phyloP scores from a whole-genome alignment of 2,888 invertebrate species.

The Hyposoter dolosus region DNA sequence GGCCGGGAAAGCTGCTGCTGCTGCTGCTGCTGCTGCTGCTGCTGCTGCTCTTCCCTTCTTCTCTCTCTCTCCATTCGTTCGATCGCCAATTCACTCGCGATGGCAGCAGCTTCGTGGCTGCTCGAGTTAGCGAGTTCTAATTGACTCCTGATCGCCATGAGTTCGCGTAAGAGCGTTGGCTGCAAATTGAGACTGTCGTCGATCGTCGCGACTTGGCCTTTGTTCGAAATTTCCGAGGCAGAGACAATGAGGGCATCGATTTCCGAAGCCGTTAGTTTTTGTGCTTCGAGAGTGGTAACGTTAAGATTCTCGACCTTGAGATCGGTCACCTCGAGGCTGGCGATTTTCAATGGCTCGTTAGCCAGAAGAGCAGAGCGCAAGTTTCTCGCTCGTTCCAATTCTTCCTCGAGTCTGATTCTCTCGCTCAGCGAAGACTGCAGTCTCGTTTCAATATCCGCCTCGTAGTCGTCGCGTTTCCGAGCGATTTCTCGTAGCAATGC shows the following conservation, averaged over 20 bases:
- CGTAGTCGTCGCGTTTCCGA: slow-evolving; percentile 57
- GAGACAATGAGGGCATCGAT: slow-evolving; percentile 91
- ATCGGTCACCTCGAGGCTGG: slow-evolving; percentile 90
- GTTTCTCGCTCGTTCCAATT: slow-evolving; percentile 68
- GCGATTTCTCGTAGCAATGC: slow-evolving; percentile 35
- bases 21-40: slow-evolving; percentile 28
- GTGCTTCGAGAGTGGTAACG: slow-evolving; percentile 92
- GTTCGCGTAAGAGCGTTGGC: slow-evolving; percentile 80
- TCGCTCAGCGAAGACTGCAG: slow-evolving; percentile 51
- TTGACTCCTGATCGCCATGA: slow-evolving; percentile 82
- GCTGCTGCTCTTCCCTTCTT: slow-evolving; percentile 44
- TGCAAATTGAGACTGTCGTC: slow-evolving; percentile 89
- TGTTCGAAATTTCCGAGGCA: slow-evolving; percentile 90
- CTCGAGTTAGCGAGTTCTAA: slow-evolving; percentile 75
- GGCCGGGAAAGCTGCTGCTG: slow-evolving; percentile 31
- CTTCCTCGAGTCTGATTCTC: slow-evolving; percentile 67
- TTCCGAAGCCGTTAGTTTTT: slow-evolving; percentile 92
- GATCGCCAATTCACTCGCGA: slow-evolving; percentile 67
- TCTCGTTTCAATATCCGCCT: slow-evolving; percentile 66
- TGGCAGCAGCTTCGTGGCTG: slow-evolving; percentile 66
- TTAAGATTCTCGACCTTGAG: slow-evolving; percentile 92
- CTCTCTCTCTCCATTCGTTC: slow-evolving; percentile 67
- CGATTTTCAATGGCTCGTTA: slow-evolving; percentile 85
- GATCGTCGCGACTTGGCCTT: slow-evolving; percentile 89
- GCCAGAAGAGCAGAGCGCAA: slow-evolving; percentile 74